Base-by-base conservation (phyloP, 2,797 vertebrate genomes). In the Gambelia wislizenii region DNA sequence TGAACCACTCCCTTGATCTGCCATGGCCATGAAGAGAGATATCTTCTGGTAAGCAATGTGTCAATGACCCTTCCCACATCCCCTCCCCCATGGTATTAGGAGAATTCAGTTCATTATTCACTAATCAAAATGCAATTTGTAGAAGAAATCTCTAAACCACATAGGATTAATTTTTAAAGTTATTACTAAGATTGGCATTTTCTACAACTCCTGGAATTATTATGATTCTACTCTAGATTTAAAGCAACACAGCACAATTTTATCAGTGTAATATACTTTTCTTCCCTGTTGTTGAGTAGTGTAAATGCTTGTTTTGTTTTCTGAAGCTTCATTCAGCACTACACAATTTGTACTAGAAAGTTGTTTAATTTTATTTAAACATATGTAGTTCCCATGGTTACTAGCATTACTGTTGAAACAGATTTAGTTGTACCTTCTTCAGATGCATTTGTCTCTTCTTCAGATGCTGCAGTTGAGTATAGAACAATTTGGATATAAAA, bases 321-420 rank as follows among this genome's bases (percentile, higher is more conserved):
- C 13, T 33, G n/a, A 84, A 92, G 22, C 70, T 90, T 90, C 76
- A 83, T 93, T 84, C 22, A 88, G 30, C 20, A 30, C 33, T 86
- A 89, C 78, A 85, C 89, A 91, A 93, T 94, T 92, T 95, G 92
- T 94, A 27, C 91, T 93, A 91, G 85, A 92, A 89, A 83, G 16
- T 88, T 77, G 69, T 91, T 93, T 91, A 89, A 90, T 95, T 93
- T 91, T 89, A 72, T 81, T 30, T 91, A 76, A 61, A 94, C 93
- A 42, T 87, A 49, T 91, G 88, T 88, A 87, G 94, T 96, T 95
- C 20, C 93, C 93, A 93, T 94, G 94, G 93, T 92, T 88, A 96
- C 93, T 87, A 90, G 74, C 93, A 86, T 85, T 92, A 91, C 90
- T 93, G 67, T 90, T 91, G 56, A 6, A 56, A 80, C 89, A 80